These are phyloP conservation scores for Agonopterix subpropinquella DNA, from an alignment of 2,888 invertebrate species.

Conservation along the genomic window DNA sequence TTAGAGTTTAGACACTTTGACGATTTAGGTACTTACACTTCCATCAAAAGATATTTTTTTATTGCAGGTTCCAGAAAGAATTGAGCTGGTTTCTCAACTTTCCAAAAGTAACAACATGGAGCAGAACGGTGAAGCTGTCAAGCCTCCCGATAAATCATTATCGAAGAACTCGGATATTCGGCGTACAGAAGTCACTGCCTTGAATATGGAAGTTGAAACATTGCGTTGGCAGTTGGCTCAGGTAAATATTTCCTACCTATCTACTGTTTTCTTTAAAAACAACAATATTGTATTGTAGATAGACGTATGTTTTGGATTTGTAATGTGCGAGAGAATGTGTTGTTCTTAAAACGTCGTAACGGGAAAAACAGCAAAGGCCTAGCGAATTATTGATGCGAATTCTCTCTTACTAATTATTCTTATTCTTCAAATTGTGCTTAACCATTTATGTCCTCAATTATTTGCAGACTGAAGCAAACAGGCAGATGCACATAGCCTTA, in stretches of 20 bases:
- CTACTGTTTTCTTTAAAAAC: not conserved
- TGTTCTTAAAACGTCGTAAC: not conserved
- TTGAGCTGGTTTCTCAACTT: constrained; percentile 54
- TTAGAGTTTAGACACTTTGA: too few relatives aligned
- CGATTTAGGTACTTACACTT: too few relatives aligned
- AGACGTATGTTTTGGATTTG: not conserved
- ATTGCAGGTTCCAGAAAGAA: constrained; percentile 60
- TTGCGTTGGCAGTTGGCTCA: constrained; percentile 84
- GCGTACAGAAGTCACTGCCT: constrained; percentile 59
- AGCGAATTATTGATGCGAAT: not conserved
- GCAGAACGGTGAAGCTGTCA: constrained; percentile 38
- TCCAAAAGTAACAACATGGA: constrained; percentile 41
- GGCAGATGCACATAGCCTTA: constrained; percentile 83
- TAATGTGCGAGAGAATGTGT: not conserved
- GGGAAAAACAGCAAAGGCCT: not conserved
- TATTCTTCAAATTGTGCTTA: constrained; percentile 2
- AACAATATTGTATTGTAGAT: not conserved
- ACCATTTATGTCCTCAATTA: constrained; percentile 29
- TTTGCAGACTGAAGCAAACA: constrained; percentile 80
- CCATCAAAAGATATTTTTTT: constrained; percentile 16
- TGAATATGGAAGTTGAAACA: constrained; percentile 81
- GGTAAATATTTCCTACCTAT: constrained; percentile 56
- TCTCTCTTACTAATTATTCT: not conserved
- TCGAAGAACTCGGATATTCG: constrained; percentile 34
- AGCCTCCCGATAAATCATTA: constrained; percentile 34